Evolutionary conservation across 2,113 vertebrate species (phyloP), one percentile per base, ranked within the genome.

Genomic region (Engraulis encrasicolus): DNA sequence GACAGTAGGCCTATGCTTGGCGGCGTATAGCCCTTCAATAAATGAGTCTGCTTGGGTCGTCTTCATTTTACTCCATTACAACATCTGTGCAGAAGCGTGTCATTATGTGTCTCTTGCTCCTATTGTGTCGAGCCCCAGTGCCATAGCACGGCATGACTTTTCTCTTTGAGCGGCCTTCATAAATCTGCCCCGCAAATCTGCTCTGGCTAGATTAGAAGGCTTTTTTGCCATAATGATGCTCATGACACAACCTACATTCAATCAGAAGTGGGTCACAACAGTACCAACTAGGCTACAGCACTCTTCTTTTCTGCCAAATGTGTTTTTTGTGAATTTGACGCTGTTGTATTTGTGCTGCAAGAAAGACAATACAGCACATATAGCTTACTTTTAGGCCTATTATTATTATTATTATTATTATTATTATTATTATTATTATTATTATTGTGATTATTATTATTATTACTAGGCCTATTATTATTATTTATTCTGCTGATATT

Each of bases 81-180:
- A 93, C 94, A 93, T 95, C 91, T 91, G 89, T 91, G 94, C 93
- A 93, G 93, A 93, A 91, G 86, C 93, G 90, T 93, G 90, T 79
- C 93, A 95, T 95, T 95, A 93, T 95, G 91, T 92, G 91, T 89
- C 87, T 88, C 92, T 91, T 92, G 92, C 93, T 93, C 74, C 92
- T 92, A 94, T 94, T 95, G 84, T 85, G 38, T 15, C 5, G 50
- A 38, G 45, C 50, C 78, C 20, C 80, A 82, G 84, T 85, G 80
- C 45, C 71, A 38, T 71, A 78, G 78, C 84, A 81, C 84, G 80
- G 78, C 84, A 82, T 85, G 84, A 85, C 84, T 85, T 82, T 82
- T 54, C 80, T 82, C 81, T 85, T 85, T 85, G 82, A 85, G 82
- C 84, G 84, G 84, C 48, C 66, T 85, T 78, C 81, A 19, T 78